Evolutionary conservation across 2,888 invertebrate genomes (phyloP).

Genomic region (Drosophila testacea): DNA sequence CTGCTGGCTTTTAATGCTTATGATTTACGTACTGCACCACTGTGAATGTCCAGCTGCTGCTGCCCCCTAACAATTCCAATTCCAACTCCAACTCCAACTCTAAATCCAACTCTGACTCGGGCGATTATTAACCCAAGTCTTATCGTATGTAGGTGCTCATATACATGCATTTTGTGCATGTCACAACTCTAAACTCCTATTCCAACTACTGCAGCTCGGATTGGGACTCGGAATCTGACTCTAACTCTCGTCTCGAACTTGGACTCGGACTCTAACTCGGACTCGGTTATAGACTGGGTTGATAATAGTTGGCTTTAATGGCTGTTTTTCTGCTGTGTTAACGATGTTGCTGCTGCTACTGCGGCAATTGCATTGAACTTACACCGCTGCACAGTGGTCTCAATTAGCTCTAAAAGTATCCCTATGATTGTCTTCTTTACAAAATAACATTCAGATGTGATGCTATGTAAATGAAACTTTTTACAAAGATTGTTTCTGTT

Average conservation of each 20-base stretch:
- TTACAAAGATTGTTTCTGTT: background rate
- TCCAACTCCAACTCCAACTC: constrained; percentile 17
- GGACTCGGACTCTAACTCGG: constrained; percentile 5
- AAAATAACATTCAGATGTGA: too few species aligned
- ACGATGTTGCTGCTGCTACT: constrained; percentile 75
- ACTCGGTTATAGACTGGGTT: constrained; percentile 13
- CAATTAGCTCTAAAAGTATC: background rate
- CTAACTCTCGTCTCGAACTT: background rate
- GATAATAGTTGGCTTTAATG: constrained; percentile 63
- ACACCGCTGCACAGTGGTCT: constrained; percentile 41
- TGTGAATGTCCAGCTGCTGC: constrained; percentile 47
- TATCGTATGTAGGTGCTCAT: constrained; percentile 76
- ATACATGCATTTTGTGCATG: constrained; percentile 81
- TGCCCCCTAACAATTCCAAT: background rate
- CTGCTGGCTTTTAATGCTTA: constrained; percentile 57
- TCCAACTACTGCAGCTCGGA: constrained; percentile 12
- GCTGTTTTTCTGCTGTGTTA: constrained; percentile 75
- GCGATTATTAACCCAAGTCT: constrained; percentile 71
- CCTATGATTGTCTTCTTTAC: background rate
- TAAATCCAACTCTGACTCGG: constrained; percentile 25
- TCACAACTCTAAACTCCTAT: constrained; percentile 62
- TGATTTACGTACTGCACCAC: constrained; percentile 70
- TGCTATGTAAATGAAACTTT: too few species aligned
- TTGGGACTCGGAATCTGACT: constrained; percentile 14
- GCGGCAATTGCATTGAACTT: constrained; percentile 70